A percentile compares a stretch with the other conserved stretches of the same genome.
Conservation (phyloP, 2,113 vertebrate species). For the Dromiciops gliroides region DNA sequence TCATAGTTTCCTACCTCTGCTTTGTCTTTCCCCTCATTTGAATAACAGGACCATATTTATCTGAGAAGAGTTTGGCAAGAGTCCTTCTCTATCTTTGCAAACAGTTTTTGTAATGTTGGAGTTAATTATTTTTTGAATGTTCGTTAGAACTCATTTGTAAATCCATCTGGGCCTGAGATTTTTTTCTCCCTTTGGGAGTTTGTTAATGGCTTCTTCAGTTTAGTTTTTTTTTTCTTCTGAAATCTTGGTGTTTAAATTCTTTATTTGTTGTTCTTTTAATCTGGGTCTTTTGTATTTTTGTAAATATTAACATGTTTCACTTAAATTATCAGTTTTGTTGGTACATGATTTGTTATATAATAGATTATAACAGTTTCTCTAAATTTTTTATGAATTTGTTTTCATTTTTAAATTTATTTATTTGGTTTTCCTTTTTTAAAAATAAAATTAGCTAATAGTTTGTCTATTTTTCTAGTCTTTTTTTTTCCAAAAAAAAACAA, state of each 20-base stretch:
- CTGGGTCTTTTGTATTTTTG: not conserved
- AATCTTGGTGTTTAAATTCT: not conserved
- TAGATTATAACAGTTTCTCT: not conserved
- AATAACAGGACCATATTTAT: not conserved
- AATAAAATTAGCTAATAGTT: not conserved
- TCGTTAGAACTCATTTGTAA: not conserved
- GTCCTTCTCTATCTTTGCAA: not conserved
- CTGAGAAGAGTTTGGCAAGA: not conserved
- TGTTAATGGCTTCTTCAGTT: not conserved
- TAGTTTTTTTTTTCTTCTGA: not conserved
- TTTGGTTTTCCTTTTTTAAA: not conserved
- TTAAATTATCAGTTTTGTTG: not conserved
- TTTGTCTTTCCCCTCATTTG: not conserved
- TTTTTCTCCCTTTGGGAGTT: not conserved
- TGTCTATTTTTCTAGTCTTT: not conserved
- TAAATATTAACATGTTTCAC: not conserved
- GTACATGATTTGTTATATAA: not conserved
- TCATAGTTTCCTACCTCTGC: not conserved
- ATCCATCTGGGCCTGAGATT: not conserved
- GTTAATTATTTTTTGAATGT: not conserved
- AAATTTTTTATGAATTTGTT: not conserved
- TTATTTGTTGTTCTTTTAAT: not conserved
- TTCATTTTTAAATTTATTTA: not conserved
- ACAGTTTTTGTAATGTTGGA: not conserved
- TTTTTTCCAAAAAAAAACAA: not conserved